phyloP scores from a whole-genome alignment of 2,888 invertebrate genomes.

The Metalampra italica region DNA sequence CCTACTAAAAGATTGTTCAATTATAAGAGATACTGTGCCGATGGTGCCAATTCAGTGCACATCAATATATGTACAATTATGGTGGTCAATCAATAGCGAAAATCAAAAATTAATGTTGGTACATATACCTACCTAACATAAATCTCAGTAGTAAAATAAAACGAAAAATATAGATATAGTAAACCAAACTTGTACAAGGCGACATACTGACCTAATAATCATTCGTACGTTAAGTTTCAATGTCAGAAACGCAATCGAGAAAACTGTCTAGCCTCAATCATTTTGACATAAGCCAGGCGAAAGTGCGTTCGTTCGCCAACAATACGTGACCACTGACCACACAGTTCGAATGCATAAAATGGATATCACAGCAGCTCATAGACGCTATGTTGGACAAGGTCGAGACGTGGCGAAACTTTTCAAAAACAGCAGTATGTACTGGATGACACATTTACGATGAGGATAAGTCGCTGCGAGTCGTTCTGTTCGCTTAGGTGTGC shows the following conservation, averaged over 20 bases:
- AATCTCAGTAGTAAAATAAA: too few species aligned
- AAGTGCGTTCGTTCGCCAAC: slow-evolving; percentile 41
- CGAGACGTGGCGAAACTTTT: slow-evolving; percentile 33
- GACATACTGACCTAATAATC: background rate
- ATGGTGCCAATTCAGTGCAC: too few species aligned
- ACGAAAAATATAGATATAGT: too few species aligned
- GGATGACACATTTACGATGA: slow-evolving; percentile 25
- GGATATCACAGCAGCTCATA: slow-evolving; percentile 25
- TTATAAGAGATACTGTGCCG: too few species aligned
- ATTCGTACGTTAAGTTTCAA: slow-evolving; percentile 27
- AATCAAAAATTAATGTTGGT: too few species aligned
- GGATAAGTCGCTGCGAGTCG: too few species aligned
- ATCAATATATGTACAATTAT: too few species aligned
- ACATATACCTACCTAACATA: too few species aligned
- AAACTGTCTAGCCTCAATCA: slow-evolving; percentile 33
- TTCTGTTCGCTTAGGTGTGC: too few species aligned
- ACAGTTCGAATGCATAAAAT: slow-evolving; percentile 34
- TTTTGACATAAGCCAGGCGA: slow-evolving; percentile 45
- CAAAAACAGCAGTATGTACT: slow-evolving; percentile 21
- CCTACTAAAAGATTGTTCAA: too few species aligned
- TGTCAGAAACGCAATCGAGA: slow-evolving; percentile 34
- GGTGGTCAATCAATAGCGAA: too few species aligned
- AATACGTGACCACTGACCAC: slow-evolving; percentile 54
- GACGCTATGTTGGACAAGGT: slow-evolving; percentile 50
- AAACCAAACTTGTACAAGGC: background rate